phyloP scores from a whole-genome alignment of 2,888 invertebrate species.

The Dasypogon diadema region DNA sequence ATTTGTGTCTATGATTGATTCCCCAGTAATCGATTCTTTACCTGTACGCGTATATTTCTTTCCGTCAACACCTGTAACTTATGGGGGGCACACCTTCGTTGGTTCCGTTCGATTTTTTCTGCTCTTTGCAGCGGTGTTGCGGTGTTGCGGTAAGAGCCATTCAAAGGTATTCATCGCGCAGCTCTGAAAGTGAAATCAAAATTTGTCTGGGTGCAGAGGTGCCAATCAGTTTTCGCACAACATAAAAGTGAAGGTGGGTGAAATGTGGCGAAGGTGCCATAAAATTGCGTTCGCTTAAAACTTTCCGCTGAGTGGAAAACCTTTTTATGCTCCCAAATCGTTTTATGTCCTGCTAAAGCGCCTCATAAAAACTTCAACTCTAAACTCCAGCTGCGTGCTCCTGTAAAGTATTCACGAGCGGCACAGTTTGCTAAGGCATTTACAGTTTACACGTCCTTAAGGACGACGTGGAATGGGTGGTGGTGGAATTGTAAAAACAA shows the following conservation, averaged over 20 bases:
- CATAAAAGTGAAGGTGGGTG: not conserved
- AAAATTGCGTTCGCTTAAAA: slow-evolving; percentile 37
- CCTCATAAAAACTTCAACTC: slow-evolving; percentile 46
- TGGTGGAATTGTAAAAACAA: not conserved
- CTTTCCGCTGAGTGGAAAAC: not conserved
- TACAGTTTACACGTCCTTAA: slow-evolving; percentile 56
- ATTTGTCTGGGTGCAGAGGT: not conserved
- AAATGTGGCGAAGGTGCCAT: slow-evolving; percentile 3
- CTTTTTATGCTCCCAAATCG: slow-evolving; percentile 32
- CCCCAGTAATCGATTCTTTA: not conserved
- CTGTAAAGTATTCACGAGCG: slow-evolving; percentile 16
- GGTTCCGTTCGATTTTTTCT: not conserved
- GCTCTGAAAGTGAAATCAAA: not conserved
- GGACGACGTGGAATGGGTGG: not conserved
- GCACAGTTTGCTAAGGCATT: slow-evolving; percentile 51
- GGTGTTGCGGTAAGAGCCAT: not conserved
- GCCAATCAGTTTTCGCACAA: not conserved
- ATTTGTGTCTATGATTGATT: not conserved
- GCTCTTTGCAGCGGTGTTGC: too few relatives aligned
- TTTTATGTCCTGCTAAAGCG: slow-evolving; percentile 42
- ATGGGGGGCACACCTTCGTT: not conserved
- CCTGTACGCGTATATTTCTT: too few relatives aligned
- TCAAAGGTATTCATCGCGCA: not conserved
- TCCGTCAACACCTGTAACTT: not conserved
- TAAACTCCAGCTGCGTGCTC: slow-evolving; percentile 16